phyloP scores from a whole-genome alignment of 2,888 invertebrate species.

The Chironomus tentans region DNA sequence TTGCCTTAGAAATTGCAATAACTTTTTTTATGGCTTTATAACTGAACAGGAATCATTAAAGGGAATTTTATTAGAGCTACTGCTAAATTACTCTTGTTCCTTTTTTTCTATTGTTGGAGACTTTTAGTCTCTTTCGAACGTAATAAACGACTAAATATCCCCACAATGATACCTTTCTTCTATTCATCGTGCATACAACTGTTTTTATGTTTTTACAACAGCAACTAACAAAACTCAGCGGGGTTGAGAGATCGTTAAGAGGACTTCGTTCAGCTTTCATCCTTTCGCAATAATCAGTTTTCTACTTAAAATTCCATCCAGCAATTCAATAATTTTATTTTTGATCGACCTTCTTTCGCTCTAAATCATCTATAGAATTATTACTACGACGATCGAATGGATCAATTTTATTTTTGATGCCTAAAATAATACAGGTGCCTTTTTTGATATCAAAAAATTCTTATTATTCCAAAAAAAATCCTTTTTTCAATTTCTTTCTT shows the following conservation, averaged over 20 bases:
- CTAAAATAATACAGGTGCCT: constrained; percentile 27
- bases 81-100: neutral
- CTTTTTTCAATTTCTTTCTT: neutral
- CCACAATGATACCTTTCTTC: neutral
- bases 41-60: constrained; percentile 11
- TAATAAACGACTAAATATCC: neutral
- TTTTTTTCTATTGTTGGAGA: constrained; percentile 7
- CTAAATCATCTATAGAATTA: neutral
- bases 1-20: constrained; percentile 20
- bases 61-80: constrained; percentile 16
- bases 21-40: constrained; percentile 24
- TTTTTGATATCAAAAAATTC: constrained; percentile 25
- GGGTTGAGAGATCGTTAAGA: neutral
- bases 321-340: neutral
- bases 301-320: neutral
- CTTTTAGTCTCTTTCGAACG: neutral
- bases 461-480: neutral
- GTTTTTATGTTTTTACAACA: neutral
- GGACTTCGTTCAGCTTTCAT: no score
- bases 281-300: no score
- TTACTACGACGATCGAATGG: neutral
- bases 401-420: neutral
- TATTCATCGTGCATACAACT: neutral
- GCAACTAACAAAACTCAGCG: neutral
- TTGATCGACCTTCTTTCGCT: neutral